These are phyloP conservation scores for Echiichthys vipera DNA, from an alignment of 2,797 vertebrate species.

Conservation along the genomic window DNA sequence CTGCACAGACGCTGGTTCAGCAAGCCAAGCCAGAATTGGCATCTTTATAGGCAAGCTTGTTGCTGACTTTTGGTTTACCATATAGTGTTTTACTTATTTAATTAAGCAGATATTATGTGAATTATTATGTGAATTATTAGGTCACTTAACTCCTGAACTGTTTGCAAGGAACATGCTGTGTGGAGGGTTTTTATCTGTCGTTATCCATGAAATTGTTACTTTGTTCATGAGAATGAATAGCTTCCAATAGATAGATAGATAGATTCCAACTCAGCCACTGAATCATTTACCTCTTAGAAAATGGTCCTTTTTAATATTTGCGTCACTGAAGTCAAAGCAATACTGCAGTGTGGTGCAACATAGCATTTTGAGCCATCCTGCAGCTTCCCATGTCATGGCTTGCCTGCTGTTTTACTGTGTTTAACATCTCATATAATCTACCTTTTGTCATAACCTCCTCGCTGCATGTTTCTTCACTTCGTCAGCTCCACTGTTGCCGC, in stretches of 20 bases:
- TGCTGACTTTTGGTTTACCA: conserved; percentile 19
- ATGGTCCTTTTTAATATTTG: conserved; percentile 27
- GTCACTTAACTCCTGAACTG: background rate
- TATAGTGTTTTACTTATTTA: conserved; percentile 23
- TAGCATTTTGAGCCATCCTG: background rate
- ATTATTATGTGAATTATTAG: conserved; percentile 5
- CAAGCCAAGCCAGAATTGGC: conserved; percentile 18
- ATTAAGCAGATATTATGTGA: conserved; percentile 7
- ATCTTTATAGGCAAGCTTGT: conserved; percentile 26
- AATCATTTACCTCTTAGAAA: conserved; percentile 22
- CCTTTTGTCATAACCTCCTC: conserved; percentile 8
- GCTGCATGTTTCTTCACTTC: conserved; percentile 3
- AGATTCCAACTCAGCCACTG: conserved; percentile 47
- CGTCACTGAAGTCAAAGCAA: conserved; percentile 40
- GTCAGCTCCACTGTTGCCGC: conserved; percentile 6
- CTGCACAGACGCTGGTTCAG: conserved; percentile 18
- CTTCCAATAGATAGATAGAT: no score
- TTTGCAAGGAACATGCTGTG: background rate
- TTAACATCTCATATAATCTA: conserved; percentile 15
- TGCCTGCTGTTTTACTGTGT: conserved; percentile 18
- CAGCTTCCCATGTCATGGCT: conserved; percentile 31
- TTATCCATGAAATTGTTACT: background rate
- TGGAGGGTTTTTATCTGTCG: background rate
- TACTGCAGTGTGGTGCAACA: background rate
- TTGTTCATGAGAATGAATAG: conserved; percentile 29